These are phyloP conservation scores for Siniperca chuatsi DNA, from an alignment of 2,113 vertebrate species.

Conservation along the genomic window DNA sequence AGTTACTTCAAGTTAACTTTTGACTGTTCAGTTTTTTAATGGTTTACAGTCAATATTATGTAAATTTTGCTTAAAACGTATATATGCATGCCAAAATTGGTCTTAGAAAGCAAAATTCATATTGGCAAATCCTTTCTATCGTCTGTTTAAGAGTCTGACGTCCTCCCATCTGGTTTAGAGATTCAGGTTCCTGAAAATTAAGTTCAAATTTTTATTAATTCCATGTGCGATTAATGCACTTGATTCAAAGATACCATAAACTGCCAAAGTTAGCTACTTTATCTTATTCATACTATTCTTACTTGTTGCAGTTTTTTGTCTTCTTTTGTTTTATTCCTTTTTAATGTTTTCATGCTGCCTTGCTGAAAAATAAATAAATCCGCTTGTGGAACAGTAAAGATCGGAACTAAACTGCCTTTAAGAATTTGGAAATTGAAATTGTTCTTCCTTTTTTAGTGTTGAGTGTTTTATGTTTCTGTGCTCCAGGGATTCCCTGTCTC, in stretches of 20 bases:
- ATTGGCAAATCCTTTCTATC: neutral
- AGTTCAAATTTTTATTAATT: neutral
- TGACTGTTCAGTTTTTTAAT: neutral
- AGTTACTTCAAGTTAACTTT: neutral
- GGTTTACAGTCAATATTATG: neutral
- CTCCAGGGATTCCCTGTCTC: constrained; percentile 32
- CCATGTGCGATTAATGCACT: too few relatives aligned
- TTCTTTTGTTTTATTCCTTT: neutral
- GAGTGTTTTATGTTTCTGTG: constrained; percentile 7
- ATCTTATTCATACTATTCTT: neutral
- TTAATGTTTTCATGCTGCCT: neutral
- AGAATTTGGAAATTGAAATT: neutral
- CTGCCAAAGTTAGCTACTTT: too few relatives aligned
- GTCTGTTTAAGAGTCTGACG: neutral
- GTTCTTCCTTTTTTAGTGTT: neutral
- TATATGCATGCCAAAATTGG: neutral
- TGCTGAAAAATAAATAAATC: neutral
- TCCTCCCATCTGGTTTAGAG: neutral
- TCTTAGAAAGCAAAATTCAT: neutral
- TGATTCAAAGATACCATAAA: too few relatives aligned
- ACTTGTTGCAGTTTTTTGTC: neutral
- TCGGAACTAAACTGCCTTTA: constrained; percentile 6
- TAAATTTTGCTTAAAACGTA: neutral
- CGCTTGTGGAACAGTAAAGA: neutral
- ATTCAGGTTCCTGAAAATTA: neutral